Evolutionary conservation across 1,140 invertebrate genomes (phyloP).

Genomic region (Megalopta genalis): DNA sequence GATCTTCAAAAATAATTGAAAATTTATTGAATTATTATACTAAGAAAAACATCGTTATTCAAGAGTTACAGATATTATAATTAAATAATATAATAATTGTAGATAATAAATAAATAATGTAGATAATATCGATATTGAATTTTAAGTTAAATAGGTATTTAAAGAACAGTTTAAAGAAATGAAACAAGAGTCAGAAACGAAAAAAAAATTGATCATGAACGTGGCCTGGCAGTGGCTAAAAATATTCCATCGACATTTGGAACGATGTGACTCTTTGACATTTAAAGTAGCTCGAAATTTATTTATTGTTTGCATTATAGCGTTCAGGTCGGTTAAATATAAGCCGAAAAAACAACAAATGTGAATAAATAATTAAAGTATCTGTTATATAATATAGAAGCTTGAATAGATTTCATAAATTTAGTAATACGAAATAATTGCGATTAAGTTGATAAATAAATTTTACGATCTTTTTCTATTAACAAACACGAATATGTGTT

Average conservation of each 20-base stretch:
- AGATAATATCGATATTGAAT: not conserved
- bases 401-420: not conserved
- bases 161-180: not conserved
- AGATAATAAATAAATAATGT: not conserved
- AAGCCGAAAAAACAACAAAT: constrained; percentile 1
- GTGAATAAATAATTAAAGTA: not conserved
- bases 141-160: not conserved
- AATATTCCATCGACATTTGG: constrained; percentile 74
- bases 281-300: constrained; percentile 59
- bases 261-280: constrained; percentile 71
- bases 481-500: not conserved
- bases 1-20: not conserved
- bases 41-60: not conserved
- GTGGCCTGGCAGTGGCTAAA: constrained; percentile 66
- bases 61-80: too few relatives aligned
- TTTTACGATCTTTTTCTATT: not conserved
- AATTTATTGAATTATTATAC: not conserved
- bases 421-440: not conserved
- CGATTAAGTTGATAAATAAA: not conserved
- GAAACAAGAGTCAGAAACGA: constrained; percentile 6
- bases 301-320: constrained; percentile 46
- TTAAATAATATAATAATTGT: too few relatives aligned
- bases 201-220: constrained; percentile 70
- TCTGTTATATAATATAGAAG: constrained; percentile 17
- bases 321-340: constrained; percentile 19